Conservation (phyloP, 2,888 invertebrate species). For the Dicyrtomina minuta region DNA sequence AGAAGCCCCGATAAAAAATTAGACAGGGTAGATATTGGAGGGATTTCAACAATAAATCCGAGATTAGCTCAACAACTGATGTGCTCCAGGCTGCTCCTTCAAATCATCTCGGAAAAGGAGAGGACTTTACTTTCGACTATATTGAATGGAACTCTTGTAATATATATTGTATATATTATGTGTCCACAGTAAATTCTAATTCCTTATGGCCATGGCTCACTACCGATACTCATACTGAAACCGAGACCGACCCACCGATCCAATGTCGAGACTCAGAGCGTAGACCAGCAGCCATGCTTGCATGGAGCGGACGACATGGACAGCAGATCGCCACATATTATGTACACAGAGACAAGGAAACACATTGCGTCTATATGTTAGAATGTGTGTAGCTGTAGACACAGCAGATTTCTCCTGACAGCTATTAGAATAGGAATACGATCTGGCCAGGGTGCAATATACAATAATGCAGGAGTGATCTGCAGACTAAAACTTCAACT, state of each 20-base stretch:
- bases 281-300: neutral
- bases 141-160: no score
- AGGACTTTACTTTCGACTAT: neutral
- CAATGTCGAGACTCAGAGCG: no score
- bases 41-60: conserved; percentile 44
- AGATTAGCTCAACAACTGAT: conserved; percentile 40
- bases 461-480: neutral
- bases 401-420: neutral
- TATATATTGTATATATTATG: conserved; percentile 2
- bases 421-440: neutral
- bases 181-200: conserved; percentile 6
- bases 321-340: neutral
- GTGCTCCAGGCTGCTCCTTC: conserved; percentile 25
- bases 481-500: neutral
- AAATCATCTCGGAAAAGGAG: conserved; percentile 3
- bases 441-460: conserved; percentile 7
- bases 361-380: no score
- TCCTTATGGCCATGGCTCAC: neutral
- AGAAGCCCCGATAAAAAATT: conserved; percentile 27
- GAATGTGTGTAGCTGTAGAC: no score
- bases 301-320: neutral
- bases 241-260: no score
- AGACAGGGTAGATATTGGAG: conserved; percentile 36
- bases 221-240: neutral
- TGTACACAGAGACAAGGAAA: no score